These are phyloP conservation scores for Cryptocheilus praepositus DNA, from an alignment of 2,888 invertebrate genomes.

Conservation along the genomic window DNA sequence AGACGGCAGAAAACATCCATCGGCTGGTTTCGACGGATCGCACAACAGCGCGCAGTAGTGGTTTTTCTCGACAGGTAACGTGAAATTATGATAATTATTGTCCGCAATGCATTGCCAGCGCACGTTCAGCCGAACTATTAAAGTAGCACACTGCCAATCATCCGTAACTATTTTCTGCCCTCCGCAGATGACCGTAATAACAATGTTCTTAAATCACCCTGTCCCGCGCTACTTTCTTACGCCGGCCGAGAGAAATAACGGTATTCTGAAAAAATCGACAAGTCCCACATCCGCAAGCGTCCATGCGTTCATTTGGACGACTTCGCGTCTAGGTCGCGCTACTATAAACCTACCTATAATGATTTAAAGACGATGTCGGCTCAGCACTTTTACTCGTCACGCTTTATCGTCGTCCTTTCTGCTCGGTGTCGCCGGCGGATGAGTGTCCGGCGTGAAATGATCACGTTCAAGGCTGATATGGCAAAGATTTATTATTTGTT, in stretches of 20 bases:
- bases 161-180: too few relatives aligned
- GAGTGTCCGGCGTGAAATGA: constrained; percentile 28
- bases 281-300: background rate
- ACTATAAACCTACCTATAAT: constrained; percentile 38
- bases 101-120: too few relatives aligned
- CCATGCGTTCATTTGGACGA: constrained; percentile 13
- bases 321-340: background rate
- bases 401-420: constrained; percentile 6
- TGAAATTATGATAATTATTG: too few relatives aligned
- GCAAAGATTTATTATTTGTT: constrained; percentile 49
- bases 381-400: constrained; percentile 34
- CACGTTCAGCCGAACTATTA: too few relatives aligned
- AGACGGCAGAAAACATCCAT: too few relatives aligned
- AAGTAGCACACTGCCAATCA: too few relatives aligned
- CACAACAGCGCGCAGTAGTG: too few relatives aligned
- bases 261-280: background rate
- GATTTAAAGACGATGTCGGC: constrained; percentile 41
- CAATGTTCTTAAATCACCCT: background rate
- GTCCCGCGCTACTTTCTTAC: background rate
- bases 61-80: too few relatives aligned
- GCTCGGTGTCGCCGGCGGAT: background rate
- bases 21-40: too few relatives aligned
- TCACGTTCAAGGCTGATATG: constrained; percentile 16
- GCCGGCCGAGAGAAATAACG: background rate
- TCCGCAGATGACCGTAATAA: too few relatives aligned